Conservation (phyloP, 2,797 vertebrate genomes). For the Crocidura indochinensis region DNA sequence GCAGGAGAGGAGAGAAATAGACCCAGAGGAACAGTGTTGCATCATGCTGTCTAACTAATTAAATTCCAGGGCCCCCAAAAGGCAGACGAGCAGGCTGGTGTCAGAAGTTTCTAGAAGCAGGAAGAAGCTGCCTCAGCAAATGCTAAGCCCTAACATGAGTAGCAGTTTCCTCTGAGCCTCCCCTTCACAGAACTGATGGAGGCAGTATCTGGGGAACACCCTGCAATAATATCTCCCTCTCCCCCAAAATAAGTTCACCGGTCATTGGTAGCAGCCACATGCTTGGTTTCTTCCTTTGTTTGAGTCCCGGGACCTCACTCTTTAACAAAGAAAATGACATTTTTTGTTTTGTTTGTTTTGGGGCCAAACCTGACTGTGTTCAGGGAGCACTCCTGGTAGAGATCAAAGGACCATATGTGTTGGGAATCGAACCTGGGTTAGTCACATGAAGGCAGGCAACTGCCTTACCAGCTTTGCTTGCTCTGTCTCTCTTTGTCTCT, state of each 20-base stretch:
- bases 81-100: not conserved
- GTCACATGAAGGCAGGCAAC: too few relatives aligned
- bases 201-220: conserved; percentile 6
- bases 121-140: conserved; percentile 21
- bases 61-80: not conserved
- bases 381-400: too few relatives aligned
- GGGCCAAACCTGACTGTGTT: too few relatives aligned
- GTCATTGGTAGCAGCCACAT: conserved; percentile 12
- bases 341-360: not conserved
- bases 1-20: not conserved
- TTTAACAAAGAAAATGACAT: too few relatives aligned
- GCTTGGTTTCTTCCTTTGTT: not conserved
- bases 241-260: conserved; percentile 28
- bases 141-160: not conserved
- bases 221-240: conserved; percentile 20
- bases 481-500: too few relatives aligned
- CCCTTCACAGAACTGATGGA: not conserved
- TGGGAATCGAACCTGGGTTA: too few relatives aligned
- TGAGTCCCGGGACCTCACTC: too few relatives aligned
- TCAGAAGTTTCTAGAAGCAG: not conserved
- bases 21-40: conserved; percentile 7
- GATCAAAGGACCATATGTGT: too few relatives aligned
- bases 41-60: not conserved
- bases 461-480: too few relatives aligned
- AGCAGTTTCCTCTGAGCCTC: conserved; percentile 36